phyloP scores from a whole-genome alignment of 35 echinoderm and acorn worm genomes.

The Apostichopus japonicus region DNA sequence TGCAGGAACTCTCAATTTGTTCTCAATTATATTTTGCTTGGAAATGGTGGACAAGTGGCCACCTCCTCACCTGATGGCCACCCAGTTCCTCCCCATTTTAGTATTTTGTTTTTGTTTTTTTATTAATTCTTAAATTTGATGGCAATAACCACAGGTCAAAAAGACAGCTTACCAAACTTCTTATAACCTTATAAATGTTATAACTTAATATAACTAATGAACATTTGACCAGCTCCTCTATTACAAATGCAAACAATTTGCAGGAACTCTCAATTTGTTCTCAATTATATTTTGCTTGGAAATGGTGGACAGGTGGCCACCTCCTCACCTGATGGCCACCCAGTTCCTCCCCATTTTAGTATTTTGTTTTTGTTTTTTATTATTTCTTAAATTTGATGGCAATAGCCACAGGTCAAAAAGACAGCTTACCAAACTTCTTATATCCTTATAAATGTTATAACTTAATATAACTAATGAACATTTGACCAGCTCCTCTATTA shows the following conservation, averaged over 20 bases:
- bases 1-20: neutral
- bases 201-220: neutral
- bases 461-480: neutral
- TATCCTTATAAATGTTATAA: neutral
- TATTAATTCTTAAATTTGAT: neutral
- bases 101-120: too few species aligned
- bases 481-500: neutral
- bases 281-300: neutral
- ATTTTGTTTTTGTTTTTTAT: neutral
- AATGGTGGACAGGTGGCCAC: neutral
- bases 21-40: too few species aligned
- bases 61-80: slow-evolving; percentile 10
- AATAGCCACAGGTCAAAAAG: too few species aligned
- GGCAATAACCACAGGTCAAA: too few species aligned
- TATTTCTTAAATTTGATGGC: too few species aligned
- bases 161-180: too few species aligned
- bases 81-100: neutral
- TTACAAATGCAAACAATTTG: neutral
- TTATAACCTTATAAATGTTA: neutral
- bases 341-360: neutral
- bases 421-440: too few species aligned
- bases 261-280: neutral
- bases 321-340: slow-evolving; percentile 7
- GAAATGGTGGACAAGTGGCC: neutral
- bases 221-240: neutral